Evolutionary conservation across 2,797 vertebrate species (phyloP).

Genomic region (Xyrichtys novacula): DNA sequence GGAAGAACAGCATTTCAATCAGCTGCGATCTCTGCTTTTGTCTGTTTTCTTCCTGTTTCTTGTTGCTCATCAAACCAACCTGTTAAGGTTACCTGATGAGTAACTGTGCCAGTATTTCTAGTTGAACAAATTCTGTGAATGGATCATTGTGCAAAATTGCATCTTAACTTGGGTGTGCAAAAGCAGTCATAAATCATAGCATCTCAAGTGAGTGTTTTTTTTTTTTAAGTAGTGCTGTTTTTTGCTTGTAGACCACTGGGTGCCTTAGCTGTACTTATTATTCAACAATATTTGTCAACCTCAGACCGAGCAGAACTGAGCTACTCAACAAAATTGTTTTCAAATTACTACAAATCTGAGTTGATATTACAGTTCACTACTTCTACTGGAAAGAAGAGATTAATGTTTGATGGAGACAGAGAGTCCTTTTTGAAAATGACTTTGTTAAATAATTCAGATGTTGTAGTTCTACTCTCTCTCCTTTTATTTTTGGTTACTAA

Average conservation of each 20-base stretch:
- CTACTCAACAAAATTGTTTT: not conserved
- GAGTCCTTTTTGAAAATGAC: conserved; percentile 2
- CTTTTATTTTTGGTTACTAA: conserved; percentile 10
- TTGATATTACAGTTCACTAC: not conserved
- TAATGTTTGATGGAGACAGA: not conserved
- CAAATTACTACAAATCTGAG: not conserved
- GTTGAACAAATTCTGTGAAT: conserved; percentile 19
- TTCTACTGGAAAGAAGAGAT: not conserved
- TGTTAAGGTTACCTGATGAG: not conserved
- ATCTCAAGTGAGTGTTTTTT: not conserved
- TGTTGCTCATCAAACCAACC: conserved; percentile 12
- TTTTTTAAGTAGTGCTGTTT: not conserved
- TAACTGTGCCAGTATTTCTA: conserved; percentile 21
- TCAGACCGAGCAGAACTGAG: not conserved
- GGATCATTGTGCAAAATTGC: conserved; percentile 4
- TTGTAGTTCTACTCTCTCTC: not conserved
- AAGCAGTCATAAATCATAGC: conserved; percentile 1
- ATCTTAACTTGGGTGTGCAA: conserved; percentile 5
- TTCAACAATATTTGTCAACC: not conserved
- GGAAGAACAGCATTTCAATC: not conserved
- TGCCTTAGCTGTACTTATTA: not conserved
- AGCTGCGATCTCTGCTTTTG: not conserved
- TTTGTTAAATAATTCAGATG: conserved; percentile 13
- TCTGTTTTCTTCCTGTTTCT: conserved; percentile 11
- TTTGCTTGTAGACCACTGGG: no score